Evolutionary conservation across 2,888 invertebrate genomes (phyloP), one percentile per base, ranked within the genome.

Genomic region (Leptodirus hochenwartii): DNA sequence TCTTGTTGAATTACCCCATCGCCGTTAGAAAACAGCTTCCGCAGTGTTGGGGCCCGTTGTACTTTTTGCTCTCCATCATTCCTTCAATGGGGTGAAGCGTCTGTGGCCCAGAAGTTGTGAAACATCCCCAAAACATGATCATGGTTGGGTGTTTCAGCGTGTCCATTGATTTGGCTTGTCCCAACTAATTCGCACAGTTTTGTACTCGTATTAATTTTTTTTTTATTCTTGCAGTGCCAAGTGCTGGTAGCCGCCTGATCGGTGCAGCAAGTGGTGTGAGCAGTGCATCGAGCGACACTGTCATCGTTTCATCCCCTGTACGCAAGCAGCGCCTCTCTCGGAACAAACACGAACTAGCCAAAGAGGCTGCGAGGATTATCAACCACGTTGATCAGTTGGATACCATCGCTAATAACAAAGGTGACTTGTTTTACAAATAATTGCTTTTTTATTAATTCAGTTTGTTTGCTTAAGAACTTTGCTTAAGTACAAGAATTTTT

Each of bases 311-410:
- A 27, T 53, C 58, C 31, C 59, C 61, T 17, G 54, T 66, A 25
- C 59, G 61, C 40, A 61, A 61, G 40, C 66, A 69, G 49, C 66
- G 74, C 36, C 71, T 78, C 41, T 67, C 69, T 27, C 69, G 73
- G 45, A 73, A 77, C 32, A 71, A 74, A 47, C 64, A 73, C 46
- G 70, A 76, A 47, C 62, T 81, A 27, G 73, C 74, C 27, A 65
- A 75, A 46, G 82, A 82, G 59, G 78, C 78, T 16, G 77, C 76
- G 37, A 62, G 66, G 45, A 77, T 81, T 17, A 57, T 79, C 29
- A 67, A 72, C 14, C 78, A 81, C 51, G 80, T 73, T 1, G 69
- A 72, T 40, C 69, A 70, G 45, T 63, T 80, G 37, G 69, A 68
- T 33, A 80, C 79, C 49, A 41, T 51, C 30, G 43, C 46, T 12